A percentile compares a stretch with the other conserved stretches of the same genome.
phyloP scores from a whole-genome alignment of 2,113 vertebrate species.

The Monarcha castaneiventris region DNA sequence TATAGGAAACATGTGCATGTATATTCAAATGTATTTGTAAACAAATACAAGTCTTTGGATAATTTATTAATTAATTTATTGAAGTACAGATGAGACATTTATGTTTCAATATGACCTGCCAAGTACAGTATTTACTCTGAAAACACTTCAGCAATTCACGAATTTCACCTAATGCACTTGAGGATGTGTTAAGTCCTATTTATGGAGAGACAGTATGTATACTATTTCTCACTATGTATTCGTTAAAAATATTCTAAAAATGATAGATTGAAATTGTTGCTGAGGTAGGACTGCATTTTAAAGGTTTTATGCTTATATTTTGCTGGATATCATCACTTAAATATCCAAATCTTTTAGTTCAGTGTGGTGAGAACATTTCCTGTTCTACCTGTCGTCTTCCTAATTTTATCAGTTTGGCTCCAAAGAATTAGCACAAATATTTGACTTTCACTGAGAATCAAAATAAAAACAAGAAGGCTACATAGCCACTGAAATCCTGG shows the following conservation, averaged over 20 bases:
- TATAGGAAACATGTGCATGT: not conserved
- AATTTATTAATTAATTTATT: not conserved
- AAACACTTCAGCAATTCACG: not conserved
- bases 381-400: not conserved
- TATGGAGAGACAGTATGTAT: not conserved
- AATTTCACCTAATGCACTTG: not conserved
- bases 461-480: not conserved
- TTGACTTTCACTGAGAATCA: not conserved
- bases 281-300: not conserved
- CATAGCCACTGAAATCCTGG: not conserved
- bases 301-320: not conserved
- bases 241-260: not conserved
- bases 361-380: not conserved
- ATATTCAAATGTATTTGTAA: not conserved
- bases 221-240: not conserved
- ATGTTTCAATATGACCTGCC: not conserved
- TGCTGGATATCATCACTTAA: not conserved
- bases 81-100: not conserved
- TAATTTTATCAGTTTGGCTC: not conserved
- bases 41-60: not conserved
- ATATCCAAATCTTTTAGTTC: not conserved
- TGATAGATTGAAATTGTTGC: not conserved
- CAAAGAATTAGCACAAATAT: not conserved
- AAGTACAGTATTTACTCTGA: not conserved
- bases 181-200: not conserved